Evolutionary conservation across 1,140 invertebrate genomes (phyloP), one percentile per base, ranked within the genome.

Genomic region (Trissolcus basalis): DNA sequence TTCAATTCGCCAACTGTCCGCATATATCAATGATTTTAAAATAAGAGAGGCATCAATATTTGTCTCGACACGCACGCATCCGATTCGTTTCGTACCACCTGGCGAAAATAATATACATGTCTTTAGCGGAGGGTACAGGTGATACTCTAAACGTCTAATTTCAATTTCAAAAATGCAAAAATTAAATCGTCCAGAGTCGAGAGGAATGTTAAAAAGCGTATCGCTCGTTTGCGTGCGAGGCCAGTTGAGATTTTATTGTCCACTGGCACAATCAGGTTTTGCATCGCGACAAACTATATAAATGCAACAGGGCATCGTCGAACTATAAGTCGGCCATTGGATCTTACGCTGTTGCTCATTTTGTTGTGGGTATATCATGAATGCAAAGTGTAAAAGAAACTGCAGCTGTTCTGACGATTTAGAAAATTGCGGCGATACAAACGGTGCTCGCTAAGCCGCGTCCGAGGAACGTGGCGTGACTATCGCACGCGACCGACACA

Each of bases 381-480:
- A 67, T 9, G 58, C 59, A 44, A 64, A 51, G 72, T 64, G 53
- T 13, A 47, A 49, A 59, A 14, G 65, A 76, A 65, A 51, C 55
- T 64, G 78, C 79, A 81, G 82, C 77, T 80, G 81, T 80, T 79
- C 58, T 72, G 19, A 69, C 76, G 82, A 83, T 84, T 85, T 85
- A 79, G 80, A 84, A 83, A 84, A 85, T 85, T 85, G 50, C 68
- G 59, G 43, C 54, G 53, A 75, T 72, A 77, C 58, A 47, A 65
- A 6, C 19, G 19, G 19, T 51, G n/a, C 45, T 44, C 36, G 14
- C 35, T 59, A n/a, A n/a, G n/a, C n/a, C 76, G 78, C 69, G 65
- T 67, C 54, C 50, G 35, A 33, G 36, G 19, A 82, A 80, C 73
- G 36, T 81, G 68, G 78, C 82, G 82, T 83, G 84, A 84, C 82